These are phyloP conservation scores for Limnothrissa miodon DNA, from an alignment of 2,113 vertebrate genomes.

Conservation along the genomic window DNA sequence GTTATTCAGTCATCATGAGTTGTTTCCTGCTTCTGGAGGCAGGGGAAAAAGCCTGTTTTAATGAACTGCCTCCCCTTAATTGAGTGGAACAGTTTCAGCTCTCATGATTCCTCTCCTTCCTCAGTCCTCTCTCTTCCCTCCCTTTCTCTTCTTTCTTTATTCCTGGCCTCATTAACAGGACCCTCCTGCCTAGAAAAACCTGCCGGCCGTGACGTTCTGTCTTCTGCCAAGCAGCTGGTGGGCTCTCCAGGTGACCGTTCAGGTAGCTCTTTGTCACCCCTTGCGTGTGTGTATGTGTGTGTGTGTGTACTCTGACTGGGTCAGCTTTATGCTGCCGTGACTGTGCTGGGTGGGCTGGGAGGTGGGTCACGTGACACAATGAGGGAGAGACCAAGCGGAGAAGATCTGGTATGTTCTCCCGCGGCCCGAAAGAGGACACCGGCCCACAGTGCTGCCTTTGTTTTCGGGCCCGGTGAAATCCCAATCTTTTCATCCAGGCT, in stretches of 20 bases:
- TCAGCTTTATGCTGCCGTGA: slow-evolving; percentile 21
- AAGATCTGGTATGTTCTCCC: slow-evolving; percentile 64
- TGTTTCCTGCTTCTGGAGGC: background rate
- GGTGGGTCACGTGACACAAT: slow-evolving; percentile 36
- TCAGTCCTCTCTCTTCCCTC: background rate
- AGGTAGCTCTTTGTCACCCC: slow-evolving; percentile 22
- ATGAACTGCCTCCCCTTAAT: background rate
- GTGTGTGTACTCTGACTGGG: slow-evolving; percentile 25
- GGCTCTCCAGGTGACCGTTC: slow-evolving; percentile 35
- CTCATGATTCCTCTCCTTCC: background rate
- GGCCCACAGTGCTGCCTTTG: slow-evolving; percentile 56
- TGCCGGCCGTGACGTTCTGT: background rate
- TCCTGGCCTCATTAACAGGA: background rate
- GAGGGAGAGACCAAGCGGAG: slow-evolving; percentile 62
- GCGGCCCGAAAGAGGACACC: slow-evolving; percentile 52
- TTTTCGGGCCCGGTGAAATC: slow-evolving; percentile 42
- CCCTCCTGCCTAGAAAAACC: background rate
- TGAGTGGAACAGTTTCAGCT: slow-evolving; percentile 6
- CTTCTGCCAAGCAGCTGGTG: slow-evolving; percentile 31
- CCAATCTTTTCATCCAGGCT: slow-evolving; percentile 38
- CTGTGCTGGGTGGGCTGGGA: background rate
- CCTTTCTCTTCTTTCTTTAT: background rate
- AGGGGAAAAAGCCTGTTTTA: background rate
- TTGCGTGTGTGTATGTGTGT: no score
- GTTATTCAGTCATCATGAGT: background rate